These are phyloP conservation scores for Notodonta ziczac DNA, from an alignment of 2,888 invertebrate species.

Conservation along the genomic window DNA sequence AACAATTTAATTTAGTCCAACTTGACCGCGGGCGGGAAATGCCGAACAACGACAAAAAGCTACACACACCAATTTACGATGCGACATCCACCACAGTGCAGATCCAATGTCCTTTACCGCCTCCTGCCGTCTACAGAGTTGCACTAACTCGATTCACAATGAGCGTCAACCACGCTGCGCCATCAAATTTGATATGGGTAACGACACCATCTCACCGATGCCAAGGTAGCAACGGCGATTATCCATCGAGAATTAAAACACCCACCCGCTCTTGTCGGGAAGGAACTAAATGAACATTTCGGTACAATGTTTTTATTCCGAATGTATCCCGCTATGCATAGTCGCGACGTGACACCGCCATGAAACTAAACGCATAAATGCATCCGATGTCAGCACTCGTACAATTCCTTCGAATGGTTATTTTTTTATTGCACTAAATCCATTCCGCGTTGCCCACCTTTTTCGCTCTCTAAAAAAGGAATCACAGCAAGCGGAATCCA, in stretches of 20 bases:
- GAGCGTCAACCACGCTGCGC: constrained; percentile 48
- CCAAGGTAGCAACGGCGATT: too few relatives aligned
- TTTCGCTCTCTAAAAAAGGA: constrained; percentile 51
- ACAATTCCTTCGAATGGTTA: constrained; percentile 57
- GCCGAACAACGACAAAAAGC: constrained; percentile 73
- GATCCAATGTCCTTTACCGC: constrained; percentile 58
- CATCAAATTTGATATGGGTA: constrained; percentile 63
- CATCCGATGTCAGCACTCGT: constrained; percentile 51
- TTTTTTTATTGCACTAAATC: constrained; percentile 61
- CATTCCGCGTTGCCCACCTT: constrained; percentile 54
- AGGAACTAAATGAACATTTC: constrained; percentile 31
- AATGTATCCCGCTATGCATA: constrained; percentile 26
- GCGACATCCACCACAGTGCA: constrained; percentile 47
- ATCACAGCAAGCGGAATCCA: constrained; percentile 54
- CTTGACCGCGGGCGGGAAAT: constrained; percentile 73
- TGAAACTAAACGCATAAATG: constrained; percentile 51
- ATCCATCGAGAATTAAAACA: too few relatives aligned
- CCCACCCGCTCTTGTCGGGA: constrained; percentile 5
- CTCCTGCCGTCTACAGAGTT: constrained; percentile 58
- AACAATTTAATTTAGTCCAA: constrained; percentile 82
- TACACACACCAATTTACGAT: constrained; percentile 78
- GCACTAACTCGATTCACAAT: constrained; percentile 78
- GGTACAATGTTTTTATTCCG: constrained; percentile 34
- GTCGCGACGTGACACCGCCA: constrained; percentile 37
- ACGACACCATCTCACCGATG: constrained; percentile 24